These are phyloP conservation scores for Peromyscus maniculatus DNA, from an alignment of 2,113 vertebrate species.

Conservation along the genomic window DNA sequence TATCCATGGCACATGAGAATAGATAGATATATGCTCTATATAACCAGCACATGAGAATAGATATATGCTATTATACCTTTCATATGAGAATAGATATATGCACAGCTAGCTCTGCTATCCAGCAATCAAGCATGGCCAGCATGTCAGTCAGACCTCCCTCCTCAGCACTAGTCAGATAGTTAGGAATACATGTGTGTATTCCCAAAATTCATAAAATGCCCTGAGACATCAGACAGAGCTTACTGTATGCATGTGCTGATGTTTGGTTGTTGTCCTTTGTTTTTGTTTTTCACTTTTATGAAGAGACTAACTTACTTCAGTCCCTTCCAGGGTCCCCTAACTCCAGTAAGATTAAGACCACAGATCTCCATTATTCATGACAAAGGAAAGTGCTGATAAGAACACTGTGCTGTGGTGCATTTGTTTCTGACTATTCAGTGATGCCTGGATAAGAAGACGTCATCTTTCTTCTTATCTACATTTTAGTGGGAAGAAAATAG, in stretches of 20 bases:
- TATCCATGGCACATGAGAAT: too few species aligned
- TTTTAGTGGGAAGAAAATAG: neutral
- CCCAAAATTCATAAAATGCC: neutral
- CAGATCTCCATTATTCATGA: neutral
- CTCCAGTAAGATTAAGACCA: neutral
- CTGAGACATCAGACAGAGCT: neutral
- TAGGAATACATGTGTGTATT: neutral
- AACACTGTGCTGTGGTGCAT: neutral
- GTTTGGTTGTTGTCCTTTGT: neutral
- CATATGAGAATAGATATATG: neutral
- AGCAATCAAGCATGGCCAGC: too few species aligned
- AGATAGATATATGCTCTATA: too few species aligned
- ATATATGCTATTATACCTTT: too few species aligned
- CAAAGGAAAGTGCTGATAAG: neutral
- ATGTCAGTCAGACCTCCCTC: neutral
- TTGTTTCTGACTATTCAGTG: neutral
- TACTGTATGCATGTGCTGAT: neutral
- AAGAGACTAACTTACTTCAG: neutral
- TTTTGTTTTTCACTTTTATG: neutral
- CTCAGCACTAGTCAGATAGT: neutral
- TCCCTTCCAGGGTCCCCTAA: neutral
- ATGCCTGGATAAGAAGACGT: neutral
- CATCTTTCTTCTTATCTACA: slow-evolving; percentile 10
- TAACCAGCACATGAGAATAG: neutral
- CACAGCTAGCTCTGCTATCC: neutral